Conservation (phyloP, 2,797 vertebrate species). For the Oryzias dopingdopingensis region DNA sequence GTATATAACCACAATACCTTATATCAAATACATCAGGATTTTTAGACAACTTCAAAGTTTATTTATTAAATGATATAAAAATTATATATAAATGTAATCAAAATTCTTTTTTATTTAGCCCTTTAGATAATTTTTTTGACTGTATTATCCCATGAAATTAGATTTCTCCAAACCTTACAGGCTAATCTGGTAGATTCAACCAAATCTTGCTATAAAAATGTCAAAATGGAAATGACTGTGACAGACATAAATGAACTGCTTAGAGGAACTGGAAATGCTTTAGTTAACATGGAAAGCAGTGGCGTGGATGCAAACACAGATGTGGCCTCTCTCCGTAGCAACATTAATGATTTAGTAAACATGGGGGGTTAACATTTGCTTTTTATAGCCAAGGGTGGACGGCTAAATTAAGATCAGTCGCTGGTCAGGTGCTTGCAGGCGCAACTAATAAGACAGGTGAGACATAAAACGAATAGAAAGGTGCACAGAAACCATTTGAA, state of each 20-base stretch:
- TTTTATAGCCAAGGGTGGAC: slow-evolving; percentile 33
- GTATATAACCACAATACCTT: no score
- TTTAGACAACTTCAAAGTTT: no score
- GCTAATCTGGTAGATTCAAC: no score
- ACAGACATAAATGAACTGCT: not conserved
- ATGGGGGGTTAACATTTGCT: slow-evolving; percentile 37
- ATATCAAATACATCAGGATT: no score
- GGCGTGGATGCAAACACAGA: slow-evolving; percentile 9
- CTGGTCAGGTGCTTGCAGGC: slow-evolving; percentile 34
- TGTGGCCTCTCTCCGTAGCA: slow-evolving; percentile 16
- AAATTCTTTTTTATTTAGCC: no score
- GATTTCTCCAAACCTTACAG: not conserved
- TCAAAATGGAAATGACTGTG: not conserved
- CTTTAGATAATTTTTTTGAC: no score
- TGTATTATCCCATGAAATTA: no score
- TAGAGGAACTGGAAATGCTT: not conserved
- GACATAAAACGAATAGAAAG: slow-evolving; percentile 8
- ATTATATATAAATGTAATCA: no score
- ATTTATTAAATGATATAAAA: no score
- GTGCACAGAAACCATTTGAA: slow-evolving; percentile 14
- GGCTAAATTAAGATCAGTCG: slow-evolving; percentile 43
- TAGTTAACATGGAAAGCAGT: not conserved
- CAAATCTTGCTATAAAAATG: not conserved
- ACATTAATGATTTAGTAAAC: slow-evolving; percentile 45
- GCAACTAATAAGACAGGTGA: slow-evolving; percentile 20